Base-by-base conservation (phyloP, 2,888 invertebrate genomes). In the Tolmerus cingulatus region DNA sequence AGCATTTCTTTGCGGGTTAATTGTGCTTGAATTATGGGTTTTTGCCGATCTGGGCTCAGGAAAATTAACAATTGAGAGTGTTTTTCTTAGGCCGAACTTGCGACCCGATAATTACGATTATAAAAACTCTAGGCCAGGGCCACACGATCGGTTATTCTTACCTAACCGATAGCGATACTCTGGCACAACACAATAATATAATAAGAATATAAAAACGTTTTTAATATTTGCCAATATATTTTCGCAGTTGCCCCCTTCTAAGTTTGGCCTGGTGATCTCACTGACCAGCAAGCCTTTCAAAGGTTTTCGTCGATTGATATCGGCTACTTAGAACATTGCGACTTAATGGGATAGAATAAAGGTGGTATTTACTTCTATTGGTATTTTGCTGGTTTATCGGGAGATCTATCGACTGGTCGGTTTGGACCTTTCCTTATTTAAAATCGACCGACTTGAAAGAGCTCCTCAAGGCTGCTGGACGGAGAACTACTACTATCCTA, bases 251-350 rank as follows among this genome's bases (percentile, higher is more conserved):
- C 19, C 66, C 51, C 66, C 66, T 66, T 66, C 66, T 66, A 66
- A 66, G 23, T 66, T 66, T 66, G 66, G 66, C 66, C 27, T 66
- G 27, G 66, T 66, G 66, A 66, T 27, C 66, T 66, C 66, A 66
- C 27, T 66, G 66, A 66, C 27, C 66, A 66, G 23, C 23, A 19
- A 23, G 66, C 66, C 66, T 76, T 76, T 76, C 76, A 27, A 76
- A 76, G 76, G 76, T 76, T 76, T 34, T 76, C 51, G 37, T 76
- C 40, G 76, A 76, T 76, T 76, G n/a, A 34, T 40, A 76, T 76
- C 76, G 76, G n/a, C 76, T 40, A 37, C 34, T 76, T 76, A 76
- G 76, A 76, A 76, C 40, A 76, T 76, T 76, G 27, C 12, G 66
- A 9, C 23, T 37, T 37, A 76, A 76, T 40, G 76, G 76, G 16